Evolutionary conservation across 2,888 invertebrate species (phyloP), one percentile per base, ranked within the genome.

Genomic region (Diplolepis rosae): DNA sequence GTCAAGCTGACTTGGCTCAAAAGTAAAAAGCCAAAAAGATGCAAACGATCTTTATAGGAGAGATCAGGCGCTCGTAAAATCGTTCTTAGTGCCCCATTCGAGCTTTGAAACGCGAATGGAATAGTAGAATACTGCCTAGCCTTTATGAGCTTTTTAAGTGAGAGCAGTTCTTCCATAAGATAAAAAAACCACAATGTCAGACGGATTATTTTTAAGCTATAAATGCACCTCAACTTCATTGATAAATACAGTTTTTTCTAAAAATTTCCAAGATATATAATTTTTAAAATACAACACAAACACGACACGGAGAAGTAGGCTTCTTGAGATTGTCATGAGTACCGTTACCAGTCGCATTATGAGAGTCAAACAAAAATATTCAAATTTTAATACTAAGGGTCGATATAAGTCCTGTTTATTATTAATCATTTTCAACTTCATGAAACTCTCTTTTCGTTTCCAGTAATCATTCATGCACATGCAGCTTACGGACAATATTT

Each of bases 61-160:
- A 65, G 48, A 65, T 66, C 66, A 48, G 56, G 32, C 56, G 61
- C 39, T 61, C 61, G 61, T 61, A 61, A 61, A 61, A 61, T 52
- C 52, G 52, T 52, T 52, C n/a, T 52, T 52, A 30, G 52, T 32
- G 11, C 11, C 32, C 11, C 32, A 7, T 11, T 32, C 30, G 28
- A 28, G 28, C 52, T 15, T 28, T 52, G 6, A 2, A 24, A 61
- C 61, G 39, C 24, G 35, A 61, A 27, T 56, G 56, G 22, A 22
- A n/a, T n/a, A n/a, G 35, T 35, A 56, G 56, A 35, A 35, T 22
- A 22, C 22, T 35, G 35, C 56, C 2, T 56, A 35, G 18, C 45
- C 15, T 56, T 32, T 56, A 56, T 56, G 35, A 56, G 24, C 27
- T 52, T n/a, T 28, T 52, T 7, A 6, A 24, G 45, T 18, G 18